Conservation (phyloP, 2,113 vertebrate species). For the Nyctereutes procyonoides region DNA sequence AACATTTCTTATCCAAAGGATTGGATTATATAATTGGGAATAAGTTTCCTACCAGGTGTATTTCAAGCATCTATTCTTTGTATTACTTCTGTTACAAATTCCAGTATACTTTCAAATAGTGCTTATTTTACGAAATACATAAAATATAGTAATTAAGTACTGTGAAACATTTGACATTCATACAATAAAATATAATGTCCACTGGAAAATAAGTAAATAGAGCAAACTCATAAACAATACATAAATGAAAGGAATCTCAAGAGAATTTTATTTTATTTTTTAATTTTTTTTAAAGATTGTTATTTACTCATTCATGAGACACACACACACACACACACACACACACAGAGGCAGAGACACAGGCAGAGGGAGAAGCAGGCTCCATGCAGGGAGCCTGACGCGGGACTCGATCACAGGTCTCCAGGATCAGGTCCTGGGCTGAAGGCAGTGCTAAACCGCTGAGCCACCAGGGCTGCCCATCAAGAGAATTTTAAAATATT, state of each 20-base stretch:
- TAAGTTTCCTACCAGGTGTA: neutral
- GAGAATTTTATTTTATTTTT: neutral
- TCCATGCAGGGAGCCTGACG: too few species aligned
- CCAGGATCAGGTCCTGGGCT: too few species aligned
- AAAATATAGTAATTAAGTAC: conserved; percentile 29
- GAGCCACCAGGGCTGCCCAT: too few species aligned
- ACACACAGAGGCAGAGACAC: too few species aligned
- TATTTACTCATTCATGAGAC: too few species aligned
- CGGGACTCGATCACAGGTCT: too few species aligned
- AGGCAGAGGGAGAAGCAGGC: too few species aligned
- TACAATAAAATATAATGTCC: neutral
- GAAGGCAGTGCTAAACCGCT: too few species aligned
- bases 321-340: too few species aligned
- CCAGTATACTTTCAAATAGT: conserved; percentile 50
- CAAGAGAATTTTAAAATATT: neutral
- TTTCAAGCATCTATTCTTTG: conserved; percentile 35
- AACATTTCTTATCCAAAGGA: conserved; percentile 23
- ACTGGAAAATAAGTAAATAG: neutral
- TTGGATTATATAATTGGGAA: neutral
- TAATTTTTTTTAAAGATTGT: too few species aligned
- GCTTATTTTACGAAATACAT: conserved; percentile 56
- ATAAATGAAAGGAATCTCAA: neutral
- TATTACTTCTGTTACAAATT: conserved; percentile 61
- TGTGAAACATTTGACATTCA: conserved; percentile 22
- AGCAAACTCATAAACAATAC: neutral